Evolutionary conservation across 2,888 invertebrate genomes (phyloP), one percentile per base, ranked within the genome.

Genomic region (Agrochola macilenta): DNA sequence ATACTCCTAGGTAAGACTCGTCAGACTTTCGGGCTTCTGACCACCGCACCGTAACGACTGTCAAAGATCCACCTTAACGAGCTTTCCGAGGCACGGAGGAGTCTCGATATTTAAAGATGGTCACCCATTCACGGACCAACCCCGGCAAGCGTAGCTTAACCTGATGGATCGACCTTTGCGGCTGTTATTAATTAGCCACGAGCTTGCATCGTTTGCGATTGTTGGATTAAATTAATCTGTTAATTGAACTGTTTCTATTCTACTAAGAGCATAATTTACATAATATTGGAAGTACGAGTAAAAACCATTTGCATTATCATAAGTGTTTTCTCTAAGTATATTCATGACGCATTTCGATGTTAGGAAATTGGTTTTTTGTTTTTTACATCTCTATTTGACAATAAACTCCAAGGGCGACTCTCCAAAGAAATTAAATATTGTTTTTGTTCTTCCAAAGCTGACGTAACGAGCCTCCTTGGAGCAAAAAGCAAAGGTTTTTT

Each of bases 391-490:
- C 65, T 61, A 26, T 20, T 65, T 17, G 39, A 69, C 5, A 63
- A 78, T 64, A 74, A 57, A 75, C n/a, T 61, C 23, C 54, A 64
- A 68, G 69, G 64, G 57, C 64, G 60, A 68, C 46, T 54, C 64
- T 43, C 66, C 58, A 83, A 86, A 84, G 77, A 88, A 87, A 87
- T 89, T 85, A 87, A 83, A 84, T 74, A 82, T 87, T 89, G 87
- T 91, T 90, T 90, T 90, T 87, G 82, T 86, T 85, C 75, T 80
- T 83, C 82, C 76, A 74, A 81, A 74, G 81, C 71, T 82, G 81
- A 88, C 83, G 88, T 86, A 88, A 89, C 64, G 64, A 60, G 66
- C 73, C 68, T 77, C 39, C 46, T 60, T 80, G 74, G 64, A 76
- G 72, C 69, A 82, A 89, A 88, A 85, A 75, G 57, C 43, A 69